phyloP scores from a whole-genome alignment of 2,113 vertebrate genomes.

The Petrocephalus microphthalmus region DNA sequence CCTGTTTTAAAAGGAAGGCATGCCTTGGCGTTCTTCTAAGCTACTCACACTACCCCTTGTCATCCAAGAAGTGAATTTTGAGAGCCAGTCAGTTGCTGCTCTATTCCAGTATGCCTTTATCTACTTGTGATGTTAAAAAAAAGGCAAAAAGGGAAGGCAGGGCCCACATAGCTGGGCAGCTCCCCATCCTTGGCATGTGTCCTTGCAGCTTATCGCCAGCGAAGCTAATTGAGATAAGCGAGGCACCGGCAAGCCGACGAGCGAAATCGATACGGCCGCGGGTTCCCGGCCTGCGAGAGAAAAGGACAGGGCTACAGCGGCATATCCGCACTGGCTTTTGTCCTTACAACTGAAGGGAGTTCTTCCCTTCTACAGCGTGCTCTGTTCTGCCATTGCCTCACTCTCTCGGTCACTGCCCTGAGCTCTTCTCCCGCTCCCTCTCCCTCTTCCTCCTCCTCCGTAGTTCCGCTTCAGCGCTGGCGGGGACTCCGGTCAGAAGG shows the following conservation, averaged over 20 bases:
- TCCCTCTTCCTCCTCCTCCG: background rate
- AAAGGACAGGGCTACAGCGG: background rate
- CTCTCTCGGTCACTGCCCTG: background rate
- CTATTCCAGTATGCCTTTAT: background rate
- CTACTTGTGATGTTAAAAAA: background rate
- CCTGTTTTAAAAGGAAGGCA: background rate
- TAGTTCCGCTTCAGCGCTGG: constrained; percentile 86
- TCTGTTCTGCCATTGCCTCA: background rate
- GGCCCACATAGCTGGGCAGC: background rate
- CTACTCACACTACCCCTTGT: background rate
- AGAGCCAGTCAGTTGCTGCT: background rate
- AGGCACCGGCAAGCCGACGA: background rate
- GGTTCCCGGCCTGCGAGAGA: background rate
- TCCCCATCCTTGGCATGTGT: background rate
- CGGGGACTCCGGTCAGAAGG: constrained; percentile 67
- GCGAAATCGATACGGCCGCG: background rate
- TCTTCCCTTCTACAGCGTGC: background rate
- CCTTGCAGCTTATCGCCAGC: background rate
- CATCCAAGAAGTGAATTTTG: background rate
- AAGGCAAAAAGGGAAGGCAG: background rate
- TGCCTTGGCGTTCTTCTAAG: background rate
- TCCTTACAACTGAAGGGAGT: background rate
- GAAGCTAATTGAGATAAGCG: background rate
- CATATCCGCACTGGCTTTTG: background rate
- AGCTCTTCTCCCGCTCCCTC: background rate